Evolutionary conservation across 1,140 invertebrate species (phyloP), one percentile per base, ranked within the genome.

Genomic region (Saccostrea glomerata): DNA sequence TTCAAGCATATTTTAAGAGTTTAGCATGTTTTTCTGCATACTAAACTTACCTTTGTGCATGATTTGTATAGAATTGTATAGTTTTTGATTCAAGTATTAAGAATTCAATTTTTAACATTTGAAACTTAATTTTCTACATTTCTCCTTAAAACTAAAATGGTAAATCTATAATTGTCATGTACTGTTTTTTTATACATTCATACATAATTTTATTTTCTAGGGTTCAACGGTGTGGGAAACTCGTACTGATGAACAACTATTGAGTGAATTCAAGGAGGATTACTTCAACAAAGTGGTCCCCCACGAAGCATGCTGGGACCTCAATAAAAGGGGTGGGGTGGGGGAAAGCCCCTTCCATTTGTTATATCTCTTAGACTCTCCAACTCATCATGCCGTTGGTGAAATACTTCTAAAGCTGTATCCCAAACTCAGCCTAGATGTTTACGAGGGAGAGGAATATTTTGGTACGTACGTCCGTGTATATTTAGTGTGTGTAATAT

Each of bases 381-480:
- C 97, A 93, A 96, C 97, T 30, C 98, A 98, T 94, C 97, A 97
- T 0, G 93, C 94, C 89, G 96, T 99, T 82, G 98, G 98, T 0
- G 96, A 98, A 87, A 97, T 98, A 7, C 94, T 99, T 36, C 96
- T 99, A 0, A 97, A 98, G 94, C 97, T 97, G 92, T 99, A 98
- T 94, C 98, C 98, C 0, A 97, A 97, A 92, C 94, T 99, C 70
- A 97, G 98, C 0, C 95, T 98, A 63, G 99, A 99, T 95, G 97
- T 99, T 17, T 98, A 99, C 84, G 98, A 99, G 96, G 98, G 98
- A 1, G 98, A 99, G 94, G 98, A 99, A 95, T 99, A 99, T 96
- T 96, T 98, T 93, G 98, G 98, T 97, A 93, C 95, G 94, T 89
- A 36, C 17, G 25, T 40, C 23, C 1, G 13, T 12, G 9, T 13